phyloP scores from a whole-genome alignment of 2,113 vertebrate species.

The rabbit (Oryctolagus cuniculus) region mOryCun1.1 NC_091433.1:13987501-13988000 shows the following conservation, averaged over 20 bases:
- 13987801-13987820: not conserved
- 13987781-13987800: not conserved
- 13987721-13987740: not conserved
- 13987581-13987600: not conserved
- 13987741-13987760: not conserved
- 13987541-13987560: no score
- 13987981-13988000: accelerated
- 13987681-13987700: not conserved
- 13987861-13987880: not conserved
- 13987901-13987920: not conserved
- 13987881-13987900: not conserved
- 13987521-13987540: no score
- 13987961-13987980: not conserved
- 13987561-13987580: no score
- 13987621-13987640: not conserved
- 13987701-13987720: not conserved
- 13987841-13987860: not conserved
- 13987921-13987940: not conserved
- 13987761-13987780: no score
- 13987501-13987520: no score
- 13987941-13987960: not conserved
- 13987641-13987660: not conserved
- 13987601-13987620: conserved; percentile 30
- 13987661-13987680: not conserved
- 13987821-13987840: not conserved